Evolutionary conservation across 2,797 vertebrate species (phyloP).

Genomic region (Lepilemur ruficaudatus): DNA sequence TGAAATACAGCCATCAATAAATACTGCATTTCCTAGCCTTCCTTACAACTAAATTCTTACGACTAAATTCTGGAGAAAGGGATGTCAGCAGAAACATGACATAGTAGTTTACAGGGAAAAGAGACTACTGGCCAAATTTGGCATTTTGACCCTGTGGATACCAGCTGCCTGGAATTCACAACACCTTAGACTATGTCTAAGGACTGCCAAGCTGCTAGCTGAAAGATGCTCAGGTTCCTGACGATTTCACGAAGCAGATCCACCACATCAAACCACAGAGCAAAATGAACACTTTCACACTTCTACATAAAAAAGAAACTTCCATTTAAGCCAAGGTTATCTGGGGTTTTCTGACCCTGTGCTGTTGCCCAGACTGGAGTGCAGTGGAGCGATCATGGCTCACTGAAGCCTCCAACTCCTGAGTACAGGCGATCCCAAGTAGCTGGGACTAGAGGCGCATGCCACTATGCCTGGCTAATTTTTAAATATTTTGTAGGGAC

Average conservation of each 20-base stretch:
- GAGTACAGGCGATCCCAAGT: neutral
- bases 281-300: neutral
- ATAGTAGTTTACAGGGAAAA: neutral
- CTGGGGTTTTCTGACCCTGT: neutral
- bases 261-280: neutral
- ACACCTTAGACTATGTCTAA: neutral
- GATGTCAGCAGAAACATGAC: neutral
- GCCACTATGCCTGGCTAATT: neutral
- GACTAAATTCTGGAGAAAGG: slow-evolving; percentile 1
- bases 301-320: slow-evolving; percentile 4
- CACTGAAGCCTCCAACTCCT: neutral
- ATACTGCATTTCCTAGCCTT: slow-evolving; percentile 18
- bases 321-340: neutral
- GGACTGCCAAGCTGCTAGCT: neutral
- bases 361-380: neutral
- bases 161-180: neutral
- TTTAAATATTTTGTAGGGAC: neutral
- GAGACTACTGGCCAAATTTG: neutral
- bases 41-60: neutral
- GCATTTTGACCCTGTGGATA: neutral
- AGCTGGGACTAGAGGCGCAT: neutral
- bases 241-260: neutral
- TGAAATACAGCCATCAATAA: neutral
- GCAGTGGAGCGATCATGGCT: neutral
- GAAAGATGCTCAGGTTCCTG: neutral